A percentile compares a stretch with the other conserved stretches of the same genome.
phyloP scores from a whole-genome alignment of 1,140 invertebrate genomes.

The Ctenoplectra terminalis region DNA sequence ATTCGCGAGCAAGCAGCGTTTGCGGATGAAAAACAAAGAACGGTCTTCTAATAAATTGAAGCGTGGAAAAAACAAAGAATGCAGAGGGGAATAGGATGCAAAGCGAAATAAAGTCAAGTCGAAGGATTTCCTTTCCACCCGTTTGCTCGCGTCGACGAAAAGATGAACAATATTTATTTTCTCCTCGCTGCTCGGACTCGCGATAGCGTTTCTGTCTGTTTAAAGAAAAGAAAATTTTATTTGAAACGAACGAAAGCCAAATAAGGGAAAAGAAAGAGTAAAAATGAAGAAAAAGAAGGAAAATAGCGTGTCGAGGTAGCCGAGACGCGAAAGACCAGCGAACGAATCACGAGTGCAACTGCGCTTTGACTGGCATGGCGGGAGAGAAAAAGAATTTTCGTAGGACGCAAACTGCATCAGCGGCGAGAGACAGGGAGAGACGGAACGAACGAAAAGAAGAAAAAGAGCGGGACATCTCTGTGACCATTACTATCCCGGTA shows the following conservation, averaged over 20 bases:
- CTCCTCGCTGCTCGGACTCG: neutral
- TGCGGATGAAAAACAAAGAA: neutral
- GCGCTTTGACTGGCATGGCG: constrained; percentile 13
- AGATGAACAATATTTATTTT: constrained; percentile 50
- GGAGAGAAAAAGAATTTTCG: constrained; percentile 31
- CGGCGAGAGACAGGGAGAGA: neutral
- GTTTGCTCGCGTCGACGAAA: neutral
- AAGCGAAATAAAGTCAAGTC: constrained; percentile 8
- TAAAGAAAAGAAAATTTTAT: constrained; percentile 24
- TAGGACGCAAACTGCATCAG: constrained; percentile 40
- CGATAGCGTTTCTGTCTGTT: constrained; percentile 33
- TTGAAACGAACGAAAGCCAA: neutral
- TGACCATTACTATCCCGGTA: constrained; percentile 63
- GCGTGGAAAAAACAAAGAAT: neutral
- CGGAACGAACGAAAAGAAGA: constrained; percentile 9
- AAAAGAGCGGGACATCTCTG: constrained; percentile 54
- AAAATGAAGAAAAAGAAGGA: neutral
- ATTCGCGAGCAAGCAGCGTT: constrained; percentile 8
- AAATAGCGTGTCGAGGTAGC: neutral
- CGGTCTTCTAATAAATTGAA: neutral
- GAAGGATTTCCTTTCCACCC: constrained; percentile 11
- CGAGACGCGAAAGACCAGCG: no score
- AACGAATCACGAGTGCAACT: constrained; percentile 36
- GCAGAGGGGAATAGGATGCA: neutral
- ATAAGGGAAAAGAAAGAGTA: neutral